Percentiles rank a stretch among this genome's conserved stretches.
Conservation (phyloP, 2,113 vertebrate species). For the Meleagris gallopavo region DNA sequence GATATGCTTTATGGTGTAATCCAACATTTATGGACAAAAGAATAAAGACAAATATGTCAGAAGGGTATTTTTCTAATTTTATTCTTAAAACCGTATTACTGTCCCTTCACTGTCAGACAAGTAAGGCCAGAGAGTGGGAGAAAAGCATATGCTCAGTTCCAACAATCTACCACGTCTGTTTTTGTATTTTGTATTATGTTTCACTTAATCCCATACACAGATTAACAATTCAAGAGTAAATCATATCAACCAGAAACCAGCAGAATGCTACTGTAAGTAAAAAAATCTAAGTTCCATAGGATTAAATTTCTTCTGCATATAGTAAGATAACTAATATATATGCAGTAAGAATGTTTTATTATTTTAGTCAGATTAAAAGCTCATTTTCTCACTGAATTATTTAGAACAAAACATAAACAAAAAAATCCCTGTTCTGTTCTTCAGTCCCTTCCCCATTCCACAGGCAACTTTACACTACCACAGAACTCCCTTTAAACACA, state of each 20-base stretch:
- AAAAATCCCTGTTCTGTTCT: fast-evolving
- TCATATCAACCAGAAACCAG: neutral
- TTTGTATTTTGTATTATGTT: neutral
- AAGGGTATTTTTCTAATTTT: neutral
- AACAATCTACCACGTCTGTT: neutral
- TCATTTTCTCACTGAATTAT: neutral
- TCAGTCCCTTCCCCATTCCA: neutral
- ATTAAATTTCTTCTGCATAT: neutral
- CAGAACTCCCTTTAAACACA: neutral
- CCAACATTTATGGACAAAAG: fast-evolving
- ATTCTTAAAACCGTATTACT: neutral
- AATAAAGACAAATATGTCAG: neutral
- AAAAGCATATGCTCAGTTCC: neutral
- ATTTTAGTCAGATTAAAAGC: neutral
- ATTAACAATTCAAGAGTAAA: neutral
- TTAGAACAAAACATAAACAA: neutral
- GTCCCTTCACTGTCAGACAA: neutral
- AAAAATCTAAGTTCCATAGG: neutral
- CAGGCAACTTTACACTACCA: neutral
- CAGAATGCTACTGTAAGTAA: neutral
- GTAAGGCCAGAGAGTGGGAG: neutral
- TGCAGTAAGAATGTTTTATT: neutral
- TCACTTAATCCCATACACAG: neutral
- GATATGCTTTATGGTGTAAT: neutral
- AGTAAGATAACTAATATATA: fast-evolving